Evolutionary conservation across 2,888 invertebrate species (phyloP).

Genomic region (Eupeodes latifasciatus): DNA sequence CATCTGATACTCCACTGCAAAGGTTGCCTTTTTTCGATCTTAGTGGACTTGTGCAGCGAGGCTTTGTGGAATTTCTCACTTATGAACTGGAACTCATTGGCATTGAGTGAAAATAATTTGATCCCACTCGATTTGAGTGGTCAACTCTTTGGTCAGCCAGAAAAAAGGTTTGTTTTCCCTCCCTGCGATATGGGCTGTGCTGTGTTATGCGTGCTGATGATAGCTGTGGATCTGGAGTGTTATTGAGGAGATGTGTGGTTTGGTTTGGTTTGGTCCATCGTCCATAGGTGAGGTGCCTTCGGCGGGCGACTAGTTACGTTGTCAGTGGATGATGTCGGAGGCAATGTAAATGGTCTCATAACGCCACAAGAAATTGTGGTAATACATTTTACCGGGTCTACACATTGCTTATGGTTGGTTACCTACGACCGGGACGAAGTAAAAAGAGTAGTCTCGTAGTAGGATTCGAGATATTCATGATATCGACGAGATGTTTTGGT

Average conservation of each 20-base stretch:
- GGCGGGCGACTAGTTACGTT: constrained; percentile 57
- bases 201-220: neutral
- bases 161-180: constrained; percentile 17
- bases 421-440: constrained; percentile 30
- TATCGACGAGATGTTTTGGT: constrained; percentile 63
- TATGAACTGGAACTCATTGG: constrained; percentile 67
- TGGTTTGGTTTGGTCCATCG: constrained; percentile 13
- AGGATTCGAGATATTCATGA: constrained; percentile 61
- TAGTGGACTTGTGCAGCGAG: constrained; percentile 59
- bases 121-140: constrained; percentile 63
- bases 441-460: constrained; percentile 41
- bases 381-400: constrained; percentile 69
- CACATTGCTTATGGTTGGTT: constrained; percentile 39
- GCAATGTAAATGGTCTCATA: constrained; percentile 75
- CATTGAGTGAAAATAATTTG: constrained; percentile 46
- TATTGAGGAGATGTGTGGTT: constrained; percentile 10
- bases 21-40: constrained; percentile 38
- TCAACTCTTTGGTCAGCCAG: constrained; percentile 20
- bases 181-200: neutral
- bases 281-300: constrained; percentile 17
- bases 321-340: constrained; percentile 68
- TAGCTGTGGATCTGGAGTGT: neutral
- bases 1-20: constrained; percentile 66
- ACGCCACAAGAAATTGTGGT: constrained; percentile 75
- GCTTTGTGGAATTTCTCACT: constrained; percentile 31